Percentiles rank a stretch among this genome's conserved stretches.
Evolutionary conservation across 2,797 vertebrate genomes (phyloP).

Genomic region (Rhinophrynus dorsalis): DNA sequence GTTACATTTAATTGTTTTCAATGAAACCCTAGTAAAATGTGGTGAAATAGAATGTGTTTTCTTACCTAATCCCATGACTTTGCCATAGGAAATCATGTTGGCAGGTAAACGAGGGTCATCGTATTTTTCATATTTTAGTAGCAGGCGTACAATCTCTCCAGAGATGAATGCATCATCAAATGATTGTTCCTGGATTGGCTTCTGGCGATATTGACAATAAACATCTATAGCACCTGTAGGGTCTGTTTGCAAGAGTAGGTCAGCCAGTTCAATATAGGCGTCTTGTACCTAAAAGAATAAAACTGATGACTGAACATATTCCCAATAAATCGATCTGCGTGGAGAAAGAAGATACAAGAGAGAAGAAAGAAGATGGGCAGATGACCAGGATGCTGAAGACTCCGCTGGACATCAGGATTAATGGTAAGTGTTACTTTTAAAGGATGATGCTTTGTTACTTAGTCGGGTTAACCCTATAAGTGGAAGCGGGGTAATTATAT

Average conservation of each 20-base stretch:
- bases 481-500: too few species aligned
- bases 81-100: conserved; percentile 63
- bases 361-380: too few species aligned
- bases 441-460: too few species aligned
- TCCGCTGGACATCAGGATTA: too few species aligned
- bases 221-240: conserved; percentile 65
- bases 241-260: conserved; percentile 62
- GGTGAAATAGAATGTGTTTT: neutral
- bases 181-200: conserved; percentile 58
- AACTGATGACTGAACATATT: too few species aligned
- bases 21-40: too few species aligned
- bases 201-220: conserved; percentile 67
- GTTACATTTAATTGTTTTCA: too few species aligned
- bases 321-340: too few species aligned
- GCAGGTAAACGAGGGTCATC: conserved; percentile 63
- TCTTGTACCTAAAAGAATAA: conserved; percentile 60
- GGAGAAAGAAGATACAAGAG: too few species aligned
- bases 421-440: too few species aligned
- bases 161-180: conserved; percentile 71
- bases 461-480: too few species aligned
- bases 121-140: conserved; percentile 65
- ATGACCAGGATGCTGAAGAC: too few species aligned
- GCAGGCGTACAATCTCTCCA: conserved; percentile 66
- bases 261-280: conserved; percentile 64
- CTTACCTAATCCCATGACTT: conserved; percentile 69